A percentile compares a stretch with the other conserved stretches of the same genome.
Conservation (phyloP, 2,888 invertebrate species). For the Pristionchus maxplancki region DNA sequence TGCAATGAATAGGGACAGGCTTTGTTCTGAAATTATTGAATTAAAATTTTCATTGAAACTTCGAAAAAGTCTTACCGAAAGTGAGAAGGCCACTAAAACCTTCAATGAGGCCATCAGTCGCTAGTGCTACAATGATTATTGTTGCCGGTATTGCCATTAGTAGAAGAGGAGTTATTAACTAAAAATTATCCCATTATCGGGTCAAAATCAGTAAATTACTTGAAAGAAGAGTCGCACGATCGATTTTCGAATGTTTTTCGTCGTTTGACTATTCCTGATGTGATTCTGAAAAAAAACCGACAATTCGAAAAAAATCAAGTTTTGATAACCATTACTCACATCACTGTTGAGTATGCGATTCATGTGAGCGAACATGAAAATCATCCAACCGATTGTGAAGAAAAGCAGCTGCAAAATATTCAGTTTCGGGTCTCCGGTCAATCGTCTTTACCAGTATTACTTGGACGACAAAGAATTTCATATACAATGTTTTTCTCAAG, state of each 20-base stretch:
- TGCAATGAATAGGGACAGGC: neutral
- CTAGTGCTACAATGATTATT: neutral
- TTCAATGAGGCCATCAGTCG: neutral
- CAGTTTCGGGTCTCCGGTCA: neutral
- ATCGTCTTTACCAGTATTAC: neutral
- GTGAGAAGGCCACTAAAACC: neutral
- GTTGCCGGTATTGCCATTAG: neutral
- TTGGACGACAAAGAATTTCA: neutral
- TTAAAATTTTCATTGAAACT: too few relatives aligned
- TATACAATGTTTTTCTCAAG: neutral
- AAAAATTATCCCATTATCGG: neutral
- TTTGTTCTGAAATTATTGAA: neutral
- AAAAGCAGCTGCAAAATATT: neutral
- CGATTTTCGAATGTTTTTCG: neutral
- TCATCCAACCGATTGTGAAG: neutral
- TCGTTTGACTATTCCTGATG: neutral
- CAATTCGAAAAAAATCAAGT: too few relatives aligned
- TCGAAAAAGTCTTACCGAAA: too few relatives aligned
- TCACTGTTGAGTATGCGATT: neutral
- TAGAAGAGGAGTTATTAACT: neutral
- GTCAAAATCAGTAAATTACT: neutral
- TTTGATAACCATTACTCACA: too few relatives aligned
- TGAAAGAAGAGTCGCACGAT: neutral
- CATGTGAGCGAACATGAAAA: neutral
- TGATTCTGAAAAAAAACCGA: neutral